These are phyloP conservation scores for Scolanthus callimorphus DNA, from an alignment of 92 coral and sea anemone genomes.

Conservation along the genomic window DNA sequence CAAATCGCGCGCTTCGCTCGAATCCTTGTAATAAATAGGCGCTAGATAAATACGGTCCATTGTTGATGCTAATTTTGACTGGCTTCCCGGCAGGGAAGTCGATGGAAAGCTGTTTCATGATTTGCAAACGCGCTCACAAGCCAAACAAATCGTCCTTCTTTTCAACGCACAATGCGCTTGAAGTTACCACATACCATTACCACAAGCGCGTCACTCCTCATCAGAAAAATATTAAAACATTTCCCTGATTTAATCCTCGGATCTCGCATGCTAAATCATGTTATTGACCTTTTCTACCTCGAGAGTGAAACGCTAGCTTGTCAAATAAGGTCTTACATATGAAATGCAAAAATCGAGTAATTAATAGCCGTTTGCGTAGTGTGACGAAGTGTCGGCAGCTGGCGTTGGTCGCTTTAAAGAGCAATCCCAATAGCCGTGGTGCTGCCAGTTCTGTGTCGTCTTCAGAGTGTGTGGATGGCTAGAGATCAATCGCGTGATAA, in stretches of 20 bases:
- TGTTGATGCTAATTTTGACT: slow-evolving; percentile 13
- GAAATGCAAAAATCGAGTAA: slow-evolving; percentile 45
- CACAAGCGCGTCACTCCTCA: too few relatives aligned
- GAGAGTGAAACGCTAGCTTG: not conserved
- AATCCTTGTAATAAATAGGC: slow-evolving; percentile 8
- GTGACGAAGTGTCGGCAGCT: slow-evolving; percentile 1
- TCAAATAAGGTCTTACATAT: slow-evolving; percentile 7
- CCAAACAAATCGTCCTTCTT: too few relatives aligned
- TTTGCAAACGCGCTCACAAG: too few relatives aligned
- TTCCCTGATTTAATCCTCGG: too few relatives aligned
- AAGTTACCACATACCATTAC: too few relatives aligned
- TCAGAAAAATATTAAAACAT: too few relatives aligned
- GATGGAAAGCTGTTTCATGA: too few relatives aligned
- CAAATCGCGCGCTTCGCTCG: not conserved
- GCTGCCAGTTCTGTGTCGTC: too few relatives aligned
- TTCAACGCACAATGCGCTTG: too few relatives aligned
- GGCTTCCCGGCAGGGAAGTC: not conserved
- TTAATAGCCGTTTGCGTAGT: slow-evolving; percentile 51
- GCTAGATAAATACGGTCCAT: slow-evolving; percentile 2
- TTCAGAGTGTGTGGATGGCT: too few relatives aligned
- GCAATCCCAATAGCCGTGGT: not conserved
- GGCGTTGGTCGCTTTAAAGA: not conserved
- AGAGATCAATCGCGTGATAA: too few relatives aligned
- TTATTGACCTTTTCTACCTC: not conserved
- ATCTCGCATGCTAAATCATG: too few relatives aligned